These are phyloP conservation scores for Conchocele bisecta DNA, from an alignment of 2,888 invertebrate species.

Conservation along the genomic window DNA sequence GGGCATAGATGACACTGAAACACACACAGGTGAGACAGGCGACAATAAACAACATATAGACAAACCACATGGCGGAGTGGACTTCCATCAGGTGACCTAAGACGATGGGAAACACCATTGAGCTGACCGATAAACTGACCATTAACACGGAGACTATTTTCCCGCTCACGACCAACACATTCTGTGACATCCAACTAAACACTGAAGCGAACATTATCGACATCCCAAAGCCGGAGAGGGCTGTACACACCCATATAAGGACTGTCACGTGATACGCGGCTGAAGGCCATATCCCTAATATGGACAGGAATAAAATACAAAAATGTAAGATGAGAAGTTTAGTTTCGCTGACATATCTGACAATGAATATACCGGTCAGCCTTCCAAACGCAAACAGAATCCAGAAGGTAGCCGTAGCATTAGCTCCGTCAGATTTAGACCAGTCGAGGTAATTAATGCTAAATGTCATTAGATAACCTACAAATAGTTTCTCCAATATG, in stretches of 20 bases:
- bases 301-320: slow-evolving; percentile 39
- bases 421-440: slow-evolving; percentile 75
- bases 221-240: slow-evolving; percentile 80
- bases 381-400: slow-evolving; percentile 81
- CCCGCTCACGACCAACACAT: slow-evolving; percentile 80
- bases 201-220: slow-evolving; percentile 83
- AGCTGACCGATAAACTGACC: slow-evolving; percentile 80
- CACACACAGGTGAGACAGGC: too few relatives aligned
- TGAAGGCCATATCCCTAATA: slow-evolving; percentile 51
- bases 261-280: slow-evolving; percentile 24
- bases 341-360: slow-evolving; percentile 76
- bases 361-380: slow-evolving; percentile 80
- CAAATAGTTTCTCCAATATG: slow-evolving; percentile 81
- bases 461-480: slow-evolving; percentile 81
- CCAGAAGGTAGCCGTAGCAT: slow-evolving; percentile 82
- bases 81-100: slow-evolving; percentile 69
- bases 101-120: slow-evolving; percentile 80
- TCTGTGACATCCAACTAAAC: slow-evolving; percentile 82
- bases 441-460: slow-evolving; percentile 77
- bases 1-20: too few relatives aligned
- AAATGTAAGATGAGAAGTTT: slow-evolving; percentile 77
- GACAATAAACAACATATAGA: slow-evolving; percentile 42
- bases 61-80: slow-evolving; percentile 58
- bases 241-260: slow-evolving; percentile 78
- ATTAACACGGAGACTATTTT: slow-evolving; percentile 81